Base-by-base conservation (phyloP, 2,888 invertebrate genomes). In the Phaonia tiefii region DNA sequence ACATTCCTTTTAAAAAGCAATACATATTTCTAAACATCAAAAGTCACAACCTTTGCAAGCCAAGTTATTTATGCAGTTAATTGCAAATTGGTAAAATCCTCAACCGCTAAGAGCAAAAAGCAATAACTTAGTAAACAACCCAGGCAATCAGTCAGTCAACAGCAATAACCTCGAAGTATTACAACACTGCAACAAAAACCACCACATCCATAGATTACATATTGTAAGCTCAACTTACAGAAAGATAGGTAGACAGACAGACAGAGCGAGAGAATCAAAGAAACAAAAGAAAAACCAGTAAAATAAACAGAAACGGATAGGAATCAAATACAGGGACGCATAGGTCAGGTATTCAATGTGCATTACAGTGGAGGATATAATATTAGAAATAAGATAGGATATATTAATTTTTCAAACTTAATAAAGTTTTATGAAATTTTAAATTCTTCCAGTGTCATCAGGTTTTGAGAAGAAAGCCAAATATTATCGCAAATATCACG, bases 281-380 rank as follows among this genome's bases (percentile, higher is more conserved):
- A 66, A 46, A 44, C 15, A 46, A 44, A 46, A 44, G 49, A 20
- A 7, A 49, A 49, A 5, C 49, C 49, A 49, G 17, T 51, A 51
- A 51, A 51, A 51, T 20, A 10, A 51, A 51, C 20, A 7, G 20
- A 51, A 11, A 17, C 2, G 11, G 44, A 44, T 20, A 56, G 65
- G 65, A 37, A 37, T 4, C 51, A 70, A 25, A 70, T 58, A 72
- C 74, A 81, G 75, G 81, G 78, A 81, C 78, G 63, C 65, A 81
- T 78, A 81, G 81, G 81, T 81, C 81, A 81, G 69, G 60, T 63
- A 72, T 63, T 31, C 31, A 31, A 58, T 58, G 63, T 20, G 13
- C 42, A 56, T 51, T 22, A 20, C 39, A 63, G 26, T 63, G 15
- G 8, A 11, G 63, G 39, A 2, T 22, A 42, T 15, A 17, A n/a